These are phyloP conservation scores for Seira ritae DNA, from an alignment of 2,888 invertebrate species.

Conservation along the genomic window DNA sequence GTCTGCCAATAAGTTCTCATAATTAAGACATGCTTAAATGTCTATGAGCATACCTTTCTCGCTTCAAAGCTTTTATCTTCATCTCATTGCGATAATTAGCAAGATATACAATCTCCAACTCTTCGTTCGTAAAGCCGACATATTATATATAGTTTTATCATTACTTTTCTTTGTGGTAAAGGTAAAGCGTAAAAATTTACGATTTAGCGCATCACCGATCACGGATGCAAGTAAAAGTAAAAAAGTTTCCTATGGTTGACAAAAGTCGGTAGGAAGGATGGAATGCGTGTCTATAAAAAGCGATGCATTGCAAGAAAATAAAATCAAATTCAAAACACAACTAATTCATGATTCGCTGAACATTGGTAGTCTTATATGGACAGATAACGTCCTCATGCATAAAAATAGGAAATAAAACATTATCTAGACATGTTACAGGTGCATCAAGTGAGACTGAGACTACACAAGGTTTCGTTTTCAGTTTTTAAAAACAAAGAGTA, in stretches of 20 bases:
- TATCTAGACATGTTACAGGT: neutral
- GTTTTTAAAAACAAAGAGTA: no score
- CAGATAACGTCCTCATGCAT: neutral
- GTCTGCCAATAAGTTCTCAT: no score
- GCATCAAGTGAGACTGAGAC: no score
- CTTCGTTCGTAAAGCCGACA: neutral
- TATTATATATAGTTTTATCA: no score
- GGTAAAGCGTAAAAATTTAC: no score
- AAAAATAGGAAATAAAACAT: neutral
- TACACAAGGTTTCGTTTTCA: no score
- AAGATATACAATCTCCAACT: neutral
- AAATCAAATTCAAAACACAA: neutral
- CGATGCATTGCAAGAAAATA: neutral
- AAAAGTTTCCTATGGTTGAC: neutral
- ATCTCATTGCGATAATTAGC: neutral
- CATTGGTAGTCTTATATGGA: neutral
- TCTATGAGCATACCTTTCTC: neutral
- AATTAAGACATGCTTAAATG: no score
- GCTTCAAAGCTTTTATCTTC: neutral
- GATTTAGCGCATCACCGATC: neutral
- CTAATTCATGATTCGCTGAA: neutral
- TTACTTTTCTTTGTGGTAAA: no score
- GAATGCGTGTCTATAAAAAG: neutral
- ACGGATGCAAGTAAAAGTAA: neutral
- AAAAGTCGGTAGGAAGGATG: neutral